Evolutionary conservation across 2,113 vertebrate species (phyloP).

Genomic region (Tragulus kanchil): DNA sequence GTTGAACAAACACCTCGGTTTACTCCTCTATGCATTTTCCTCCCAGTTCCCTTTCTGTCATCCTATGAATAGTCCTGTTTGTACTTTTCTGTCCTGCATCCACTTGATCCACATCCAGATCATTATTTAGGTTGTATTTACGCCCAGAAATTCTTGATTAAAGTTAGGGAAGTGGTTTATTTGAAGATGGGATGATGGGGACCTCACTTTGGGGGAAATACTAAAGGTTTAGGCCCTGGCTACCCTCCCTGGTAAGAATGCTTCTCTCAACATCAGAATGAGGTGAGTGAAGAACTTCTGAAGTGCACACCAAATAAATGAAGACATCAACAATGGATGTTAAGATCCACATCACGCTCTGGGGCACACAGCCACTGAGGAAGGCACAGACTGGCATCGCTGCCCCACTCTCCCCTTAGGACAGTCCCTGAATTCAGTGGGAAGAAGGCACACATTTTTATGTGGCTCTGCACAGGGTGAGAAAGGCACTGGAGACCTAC

Average conservation of each 20-base stretch:
- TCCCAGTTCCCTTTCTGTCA: not conserved
- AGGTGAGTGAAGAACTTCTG: not conserved
- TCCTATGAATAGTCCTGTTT: slow-evolving; percentile 5
- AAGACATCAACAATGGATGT: not conserved
- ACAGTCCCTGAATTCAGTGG: not conserved
- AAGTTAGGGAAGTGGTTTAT: not conserved
- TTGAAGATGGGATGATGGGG: not conserved
- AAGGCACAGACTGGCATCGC: not conserved
- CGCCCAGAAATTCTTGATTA: not conserved
- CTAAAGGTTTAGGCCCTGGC: not conserved
- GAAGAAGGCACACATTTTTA: not conserved
- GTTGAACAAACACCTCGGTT: not conserved
- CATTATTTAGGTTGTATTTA: not conserved
- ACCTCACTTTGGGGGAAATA: not conserved
- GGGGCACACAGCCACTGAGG: not conserved
- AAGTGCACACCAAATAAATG: not conserved
- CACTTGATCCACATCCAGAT: not conserved
- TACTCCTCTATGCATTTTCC: not conserved
- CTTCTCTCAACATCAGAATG: not conserved
- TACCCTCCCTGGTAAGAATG: not conserved
- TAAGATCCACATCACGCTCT: not conserved
- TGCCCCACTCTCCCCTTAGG: not conserved
- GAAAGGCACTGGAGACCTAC: not conserved
- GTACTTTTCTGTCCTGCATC: not conserved
- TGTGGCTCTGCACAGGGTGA: not conserved